Evolutionary conservation across 1,140 invertebrate species (phyloP).

Genomic region (Bombus soroeensis): DNA sequence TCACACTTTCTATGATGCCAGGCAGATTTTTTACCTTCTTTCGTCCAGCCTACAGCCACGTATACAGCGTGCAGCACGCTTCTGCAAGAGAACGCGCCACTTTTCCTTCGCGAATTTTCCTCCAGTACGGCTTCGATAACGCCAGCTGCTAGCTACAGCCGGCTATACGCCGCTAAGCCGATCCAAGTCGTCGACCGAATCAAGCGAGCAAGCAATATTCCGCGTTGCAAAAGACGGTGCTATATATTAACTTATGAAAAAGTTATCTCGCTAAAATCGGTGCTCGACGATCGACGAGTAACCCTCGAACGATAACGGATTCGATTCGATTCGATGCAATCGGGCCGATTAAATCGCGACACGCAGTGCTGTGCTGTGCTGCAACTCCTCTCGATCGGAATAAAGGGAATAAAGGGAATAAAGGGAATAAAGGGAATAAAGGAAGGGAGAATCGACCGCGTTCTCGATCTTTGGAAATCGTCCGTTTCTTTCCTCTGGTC

Average conservation of each 20-base stretch:
- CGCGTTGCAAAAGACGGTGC: not conserved
- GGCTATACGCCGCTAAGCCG: no score
- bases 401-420: no score
- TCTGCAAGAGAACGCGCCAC: not conserved
- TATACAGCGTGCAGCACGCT: not conserved
- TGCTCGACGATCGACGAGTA: not conserved
- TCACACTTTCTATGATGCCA: slow-evolving; percentile 55
- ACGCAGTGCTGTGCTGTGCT: no score
- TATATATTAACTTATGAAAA: not conserved
- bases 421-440: no score
- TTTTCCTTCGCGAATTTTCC: not conserved
- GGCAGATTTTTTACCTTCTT: slow-evolving; percentile 35
- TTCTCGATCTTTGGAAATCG: not conserved
- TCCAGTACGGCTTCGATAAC: not conserved
- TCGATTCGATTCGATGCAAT: no score
- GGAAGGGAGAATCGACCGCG: not conserved
- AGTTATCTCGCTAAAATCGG: not conserved
- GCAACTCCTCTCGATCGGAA: not conserved
- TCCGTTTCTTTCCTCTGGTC: not conserved
- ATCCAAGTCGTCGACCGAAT: not conserved
- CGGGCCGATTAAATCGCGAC: not conserved
- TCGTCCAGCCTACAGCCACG: not conserved
- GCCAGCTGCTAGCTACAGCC: no score
- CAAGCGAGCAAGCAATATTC: not conserved
- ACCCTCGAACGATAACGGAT: not conserved